Base-by-base conservation (phyloP, 1,140 invertebrate genomes). In the Eriocheir sinensis region DNA sequence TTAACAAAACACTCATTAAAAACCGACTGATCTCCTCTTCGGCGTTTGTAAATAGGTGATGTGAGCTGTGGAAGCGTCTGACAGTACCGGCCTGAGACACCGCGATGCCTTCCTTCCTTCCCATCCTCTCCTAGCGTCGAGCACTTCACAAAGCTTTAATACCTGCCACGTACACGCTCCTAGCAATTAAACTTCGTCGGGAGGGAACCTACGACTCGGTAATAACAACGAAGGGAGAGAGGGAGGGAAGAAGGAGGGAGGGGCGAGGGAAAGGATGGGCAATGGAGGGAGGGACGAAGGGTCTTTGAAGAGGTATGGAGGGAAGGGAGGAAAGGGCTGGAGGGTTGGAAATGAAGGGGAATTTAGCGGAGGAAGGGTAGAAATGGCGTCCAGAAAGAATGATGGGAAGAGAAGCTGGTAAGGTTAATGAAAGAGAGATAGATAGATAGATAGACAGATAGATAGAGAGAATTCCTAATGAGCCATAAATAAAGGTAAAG, bases 131-230 rank as follows among this genome's bases (percentile, higher is more conserved):
- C n/a, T n/a, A 38, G 34, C 21, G 41, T 6, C 8, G 12, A 32
- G 15, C 34, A 27, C 85, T 12, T 38, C 6, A 86, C 21, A 44
- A 44, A 38, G 38, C n/a, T 79, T 38, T 91, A 89, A 89, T 89
- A 89, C 41, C 88, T 40, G 44, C 88, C 88, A 89, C 27, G 6
- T 30, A 89, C 88, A 89, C 41, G 34, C 27, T 89, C 27, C 41
- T 34, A 32, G 88, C 53, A 89, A 89, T 89, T 89, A 89, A 89
- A 89, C 41, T 89, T 89, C n/a, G 38, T 9, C n/a, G 32, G n/a
- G 72, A 72, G 72, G 36, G 72, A 41, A 27, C 72, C 72, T 81
- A 92, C 30, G 38, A 27, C 12, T 92, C 91, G n/a, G 32, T 92
- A 83, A 80, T 32, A 80, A 41, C 72, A 30, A 81, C 2, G 79